These are phyloP conservation scores for Thunnus thynnus DNA, from an alignment of 2,113 vertebrate genomes.

Conservation along the genomic window DNA sequence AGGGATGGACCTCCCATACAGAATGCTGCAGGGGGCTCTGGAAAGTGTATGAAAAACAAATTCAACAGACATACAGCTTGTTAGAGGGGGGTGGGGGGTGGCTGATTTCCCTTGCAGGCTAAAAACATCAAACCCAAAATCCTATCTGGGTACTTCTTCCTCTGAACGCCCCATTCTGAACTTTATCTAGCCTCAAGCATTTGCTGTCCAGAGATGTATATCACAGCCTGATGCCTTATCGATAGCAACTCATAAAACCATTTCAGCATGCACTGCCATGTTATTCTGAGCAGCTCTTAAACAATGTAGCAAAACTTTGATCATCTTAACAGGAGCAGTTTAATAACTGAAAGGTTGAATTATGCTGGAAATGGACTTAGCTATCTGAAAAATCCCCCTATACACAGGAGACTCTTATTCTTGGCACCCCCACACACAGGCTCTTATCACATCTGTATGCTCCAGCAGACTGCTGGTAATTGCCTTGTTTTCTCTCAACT, in stretches of 20 bases:
- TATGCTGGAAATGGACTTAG: constrained; percentile 50
- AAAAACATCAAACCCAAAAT: constrained; percentile 23
- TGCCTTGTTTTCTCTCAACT: constrained; percentile 64
- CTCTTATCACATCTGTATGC: constrained; percentile 67
- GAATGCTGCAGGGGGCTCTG: constrained; percentile 28
- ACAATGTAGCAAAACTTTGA: neutral
- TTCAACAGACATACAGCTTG: neutral
- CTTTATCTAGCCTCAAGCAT: neutral
- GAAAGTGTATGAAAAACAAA: constrained; percentile 39
- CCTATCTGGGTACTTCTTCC: constrained; percentile 1
- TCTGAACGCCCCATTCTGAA: constrained; percentile 22
- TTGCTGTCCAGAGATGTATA: constrained; percentile 23
- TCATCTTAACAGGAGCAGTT: constrained; percentile 10
- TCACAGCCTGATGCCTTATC: constrained; percentile 15
- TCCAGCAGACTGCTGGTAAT: constrained; percentile 64
- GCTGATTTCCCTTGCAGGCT: neutral
- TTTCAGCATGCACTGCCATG: neutral
- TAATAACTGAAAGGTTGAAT: constrained; percentile 46
- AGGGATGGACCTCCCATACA: constrained; percentile 40
- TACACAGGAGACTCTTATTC: constrained; percentile 65
- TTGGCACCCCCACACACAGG: constrained; percentile 60
- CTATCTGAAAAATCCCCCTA: constrained; percentile 50
- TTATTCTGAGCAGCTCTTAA: neutral
- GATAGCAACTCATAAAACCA: constrained; percentile 6
- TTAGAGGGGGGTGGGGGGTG: neutral